Evolutionary conservation across 1,140 invertebrate genomes (phyloP), one percentile per base, ranked within the genome.

Genomic region (Nylanderia fulva): DNA sequence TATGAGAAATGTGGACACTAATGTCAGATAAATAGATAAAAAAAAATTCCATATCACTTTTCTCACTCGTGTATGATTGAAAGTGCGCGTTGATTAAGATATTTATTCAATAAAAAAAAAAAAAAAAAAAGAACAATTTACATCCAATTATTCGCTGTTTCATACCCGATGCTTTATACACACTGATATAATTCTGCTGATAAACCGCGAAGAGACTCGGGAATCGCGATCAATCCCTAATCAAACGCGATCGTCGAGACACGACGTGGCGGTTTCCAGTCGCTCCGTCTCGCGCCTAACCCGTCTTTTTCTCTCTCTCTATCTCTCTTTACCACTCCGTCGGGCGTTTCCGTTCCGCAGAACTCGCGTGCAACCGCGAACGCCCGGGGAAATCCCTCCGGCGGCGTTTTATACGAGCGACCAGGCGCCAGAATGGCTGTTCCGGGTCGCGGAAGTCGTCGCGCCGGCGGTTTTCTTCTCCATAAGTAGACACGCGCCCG

Each of bases 361-460:
- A 86, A 89, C 56, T 89, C 84, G 86, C 88, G 88, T 86, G 88
- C 87, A 64, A 77, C 24, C 69, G 72, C 71, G 48, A 48, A 54
- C 69, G 56, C 61, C 18, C 61, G 63, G 66, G 86, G 68, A 85
- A 88, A 48, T 58, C 87, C 83, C 42, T 33, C 45, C 45, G 45
- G 45, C 54, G 64, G 68, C 80, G 87, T 89, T 89, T 88, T 84
- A 79, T 88, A 88, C 72, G 88, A 89, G 84, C 82, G 71, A 68
- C 77, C 77, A 80, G 88, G 87, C 87, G 88, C 88, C 88, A 88
- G 76, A 60, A 83, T 52, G 88, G 77, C 88, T 89, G 84, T 48
- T 68, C 56, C 75, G 56, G 13, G 54, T 83, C 84, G 69, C 58
- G 75, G 66, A 83, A 89, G 84, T 58, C 86, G 86, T 80, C 86